Conservation (phyloP, 2,888 invertebrate genomes). For the Ariolimax columbianus region DNA sequence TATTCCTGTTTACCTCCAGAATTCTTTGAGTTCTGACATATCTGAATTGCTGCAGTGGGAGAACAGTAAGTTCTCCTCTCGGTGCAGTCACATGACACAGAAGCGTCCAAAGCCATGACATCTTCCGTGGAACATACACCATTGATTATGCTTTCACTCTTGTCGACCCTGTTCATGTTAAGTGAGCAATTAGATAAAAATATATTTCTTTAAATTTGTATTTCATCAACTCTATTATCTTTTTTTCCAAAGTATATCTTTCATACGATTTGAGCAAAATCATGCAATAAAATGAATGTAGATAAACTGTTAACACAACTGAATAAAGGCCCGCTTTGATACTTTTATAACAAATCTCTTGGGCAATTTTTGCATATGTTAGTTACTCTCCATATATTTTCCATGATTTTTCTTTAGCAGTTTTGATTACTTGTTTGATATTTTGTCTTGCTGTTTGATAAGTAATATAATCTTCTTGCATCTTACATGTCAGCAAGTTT, state of each 20-base stretch:
- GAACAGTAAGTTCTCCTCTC: conserved; percentile 54
- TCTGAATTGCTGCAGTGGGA: conserved; percentile 45
- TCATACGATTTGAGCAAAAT: too few species aligned
- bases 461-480: too few species aligned
- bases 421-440: too few species aligned
- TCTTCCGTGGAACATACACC: conserved; percentile 58
- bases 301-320: too few species aligned
- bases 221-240: not conserved
- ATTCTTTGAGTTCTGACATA: conserved; percentile 47
- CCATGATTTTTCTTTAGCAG: too few species aligned
- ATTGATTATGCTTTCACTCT: conserved; percentile 56
- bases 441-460: too few species aligned
- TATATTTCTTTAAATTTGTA: not conserved
- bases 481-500: too few species aligned
- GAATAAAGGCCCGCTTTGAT: too few species aligned
- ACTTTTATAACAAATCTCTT: too few species aligned
- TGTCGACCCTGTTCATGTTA: conserved; percentile 40
- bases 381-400: too few species aligned
- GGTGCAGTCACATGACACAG: conserved; percentile 58
- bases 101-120: conserved; percentile 15
- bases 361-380: too few species aligned
- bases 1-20: not conserved
- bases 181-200: not conserved
- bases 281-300: too few species aligned
- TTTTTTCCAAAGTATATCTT: not conserved